These are phyloP conservation scores for Pachyuromys duprasi DNA, from an alignment of 2,797 vertebrate species.

Conservation along the genomic window DNA sequence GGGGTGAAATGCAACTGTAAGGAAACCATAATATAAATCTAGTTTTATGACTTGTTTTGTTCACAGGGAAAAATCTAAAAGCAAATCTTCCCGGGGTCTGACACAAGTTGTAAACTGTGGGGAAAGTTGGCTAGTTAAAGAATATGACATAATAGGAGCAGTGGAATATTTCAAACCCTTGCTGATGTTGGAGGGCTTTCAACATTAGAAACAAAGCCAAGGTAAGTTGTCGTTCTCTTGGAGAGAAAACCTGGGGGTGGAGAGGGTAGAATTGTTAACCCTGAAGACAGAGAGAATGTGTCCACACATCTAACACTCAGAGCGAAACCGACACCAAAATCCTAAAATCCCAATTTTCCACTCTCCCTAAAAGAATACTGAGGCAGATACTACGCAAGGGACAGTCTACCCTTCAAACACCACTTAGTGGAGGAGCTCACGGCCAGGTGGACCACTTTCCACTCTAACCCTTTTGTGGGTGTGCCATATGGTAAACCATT, in stretches of 20 bases:
- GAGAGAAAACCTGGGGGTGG: conserved; percentile 41
- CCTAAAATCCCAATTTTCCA: not conserved
- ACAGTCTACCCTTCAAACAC: not conserved
- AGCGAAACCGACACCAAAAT: conserved; percentile 7
- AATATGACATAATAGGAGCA: conserved; percentile 59
- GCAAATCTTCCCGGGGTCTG: conserved; percentile 72
- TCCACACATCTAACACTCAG: not conserved
- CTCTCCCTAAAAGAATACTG: conserved; percentile 4
- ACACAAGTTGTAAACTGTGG: conserved; percentile 76
- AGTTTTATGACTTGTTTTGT: conserved; percentile 79
- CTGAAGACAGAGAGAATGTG: not conserved
- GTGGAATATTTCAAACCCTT: conserved; percentile 52
- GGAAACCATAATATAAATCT: conserved; percentile 78
- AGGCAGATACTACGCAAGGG: not conserved
- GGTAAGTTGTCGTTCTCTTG: not conserved
- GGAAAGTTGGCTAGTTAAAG: conserved; percentile 74
- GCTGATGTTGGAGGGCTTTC: conserved; percentile 26
- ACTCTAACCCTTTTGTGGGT: too few relatives aligned
- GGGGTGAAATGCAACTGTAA: conserved; percentile 77
- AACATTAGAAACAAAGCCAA: conserved; percentile 52
- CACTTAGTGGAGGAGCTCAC: not conserved
- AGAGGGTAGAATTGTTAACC: not conserved
- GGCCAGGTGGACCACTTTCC: not conserved
- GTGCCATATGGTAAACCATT: not conserved
- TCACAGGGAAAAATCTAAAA: conserved; percentile 71